phyloP scores from a whole-genome alignment of 1,140 invertebrate genomes.

The Cydia strobilella region DNA sequence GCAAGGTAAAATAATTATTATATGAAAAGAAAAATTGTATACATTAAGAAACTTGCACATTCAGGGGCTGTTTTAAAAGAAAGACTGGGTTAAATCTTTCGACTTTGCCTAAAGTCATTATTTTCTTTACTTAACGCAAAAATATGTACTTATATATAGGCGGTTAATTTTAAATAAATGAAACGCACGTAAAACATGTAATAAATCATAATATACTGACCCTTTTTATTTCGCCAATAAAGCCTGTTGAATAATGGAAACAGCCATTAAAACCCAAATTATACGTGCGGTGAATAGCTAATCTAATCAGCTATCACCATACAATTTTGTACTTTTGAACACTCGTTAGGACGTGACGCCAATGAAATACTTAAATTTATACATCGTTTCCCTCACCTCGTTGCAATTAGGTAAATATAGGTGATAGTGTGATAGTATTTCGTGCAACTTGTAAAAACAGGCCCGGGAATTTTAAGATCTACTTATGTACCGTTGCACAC shows the following conservation, averaged over 20 bases:
- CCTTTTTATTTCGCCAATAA: neutral
- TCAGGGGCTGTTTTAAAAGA: too few relatives aligned
- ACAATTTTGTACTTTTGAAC: neutral
- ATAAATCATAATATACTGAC: constrained; percentile 2
- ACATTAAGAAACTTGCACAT: too few relatives aligned
- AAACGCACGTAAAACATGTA: neutral
- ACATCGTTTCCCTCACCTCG: neutral
- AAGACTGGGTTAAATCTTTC: too few relatives aligned
- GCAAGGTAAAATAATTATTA: too few relatives aligned
- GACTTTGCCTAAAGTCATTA: too few relatives aligned
- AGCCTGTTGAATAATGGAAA: neutral
- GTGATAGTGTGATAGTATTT: too few relatives aligned
- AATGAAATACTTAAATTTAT: neutral
- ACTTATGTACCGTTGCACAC: too few relatives aligned
- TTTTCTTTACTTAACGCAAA: neutral
- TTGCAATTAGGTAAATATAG: too few relatives aligned
- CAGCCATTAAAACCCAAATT: constrained; percentile 6
- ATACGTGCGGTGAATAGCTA: constrained; percentile 8
- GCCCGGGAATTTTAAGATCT: too few relatives aligned
- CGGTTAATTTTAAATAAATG: neutral
- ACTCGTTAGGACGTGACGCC: neutral
- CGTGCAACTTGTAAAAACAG: too few relatives aligned
- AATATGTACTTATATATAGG: neutral
- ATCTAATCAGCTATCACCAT: neutral
- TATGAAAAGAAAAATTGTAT: too few relatives aligned